A percentile compares a stretch with the other conserved stretches of the same genome.
phyloP scores from a whole-genome alignment of 2,797 vertebrate species.

The Aeoliscus strigatus region DNA sequence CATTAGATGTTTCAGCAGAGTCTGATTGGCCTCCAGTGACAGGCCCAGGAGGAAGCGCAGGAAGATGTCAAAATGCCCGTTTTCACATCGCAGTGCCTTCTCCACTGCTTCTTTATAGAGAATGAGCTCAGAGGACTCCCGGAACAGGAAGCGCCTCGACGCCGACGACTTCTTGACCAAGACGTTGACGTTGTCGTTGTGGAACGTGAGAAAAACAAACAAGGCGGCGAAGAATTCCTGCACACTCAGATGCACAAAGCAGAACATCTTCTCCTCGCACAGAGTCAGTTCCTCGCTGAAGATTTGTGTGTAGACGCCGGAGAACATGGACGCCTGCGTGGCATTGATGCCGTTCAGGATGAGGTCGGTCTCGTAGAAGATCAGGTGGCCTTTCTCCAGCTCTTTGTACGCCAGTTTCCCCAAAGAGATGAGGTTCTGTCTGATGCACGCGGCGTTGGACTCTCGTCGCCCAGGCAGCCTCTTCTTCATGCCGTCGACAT shows the following conservation, averaged over 20 bases:
- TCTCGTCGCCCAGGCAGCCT: slow-evolving; percentile 22
- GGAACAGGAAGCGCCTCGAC: slow-evolving; percentile 8
- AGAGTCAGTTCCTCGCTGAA: slow-evolving; percentile 48
- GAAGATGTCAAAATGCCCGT: slow-evolving; percentile 62
- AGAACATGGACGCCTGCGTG: slow-evolving; percentile 50
- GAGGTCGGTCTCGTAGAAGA: slow-evolving; percentile 66
- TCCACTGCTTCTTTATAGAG: slow-evolving; percentile 60
- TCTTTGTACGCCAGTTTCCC: slow-evolving; percentile 61
- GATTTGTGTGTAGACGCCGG: slow-evolving; percentile 64
- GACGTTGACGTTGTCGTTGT: slow-evolving; percentile 54
- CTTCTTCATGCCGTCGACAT: slow-evolving; percentile 34
- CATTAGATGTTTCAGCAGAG: slow-evolving; percentile 44
- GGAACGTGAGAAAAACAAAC: slow-evolving; percentile 57
- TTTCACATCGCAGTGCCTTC: slow-evolving; percentile 36
- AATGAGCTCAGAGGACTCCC: slow-evolving; percentile 42
- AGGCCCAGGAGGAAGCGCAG: slow-evolving; percentile 64
- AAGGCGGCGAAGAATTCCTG: slow-evolving; percentile 67
- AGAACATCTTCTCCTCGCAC: slow-evolving; percentile 55
- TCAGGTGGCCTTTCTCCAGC: slow-evolving; percentile 52
- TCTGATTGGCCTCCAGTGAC: slow-evolving; percentile 55
- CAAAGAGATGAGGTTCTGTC: slow-evolving; percentile 40
- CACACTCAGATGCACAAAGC: slow-evolving; percentile 64
- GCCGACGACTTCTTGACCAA: slow-evolving; percentile 43
- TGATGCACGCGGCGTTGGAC: slow-evolving; percentile 16
- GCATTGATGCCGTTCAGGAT: slow-evolving; percentile 31